phyloP scores from a whole-genome alignment of 2,797 vertebrate genomes.

The Rhynchonycteris naso region DNA sequence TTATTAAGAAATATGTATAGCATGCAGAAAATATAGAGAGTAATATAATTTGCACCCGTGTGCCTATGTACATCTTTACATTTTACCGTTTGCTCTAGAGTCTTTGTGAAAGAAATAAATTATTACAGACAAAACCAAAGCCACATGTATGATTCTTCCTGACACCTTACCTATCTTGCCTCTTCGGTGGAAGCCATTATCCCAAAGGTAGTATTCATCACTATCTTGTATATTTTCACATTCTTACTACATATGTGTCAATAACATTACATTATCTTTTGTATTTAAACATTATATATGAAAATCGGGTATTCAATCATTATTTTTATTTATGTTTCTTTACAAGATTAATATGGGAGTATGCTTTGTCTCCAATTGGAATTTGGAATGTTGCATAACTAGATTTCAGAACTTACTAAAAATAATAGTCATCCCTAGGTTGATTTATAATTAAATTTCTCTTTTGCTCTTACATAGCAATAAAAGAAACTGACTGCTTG shows the following conservation, averaged over 20 bases:
- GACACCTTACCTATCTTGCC: background rate
- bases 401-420: background rate
- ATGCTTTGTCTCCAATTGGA: background rate
- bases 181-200: background rate
- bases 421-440: background rate
- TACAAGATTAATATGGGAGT: background rate
- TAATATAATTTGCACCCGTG: background rate
- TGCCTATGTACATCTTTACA: background rate
- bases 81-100: conserved; percentile 5
- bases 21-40: no score
- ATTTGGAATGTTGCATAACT: background rate
- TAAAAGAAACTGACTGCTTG: background rate
- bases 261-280: background rate
- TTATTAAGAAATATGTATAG: background rate
- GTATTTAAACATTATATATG: background rate
- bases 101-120: conserved; percentile 31
- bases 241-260: background rate
- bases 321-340: background rate
- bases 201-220: background rate
- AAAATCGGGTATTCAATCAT: background rate
- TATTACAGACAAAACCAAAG: conserved; percentile 12
- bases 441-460: conserved; percentile 45
- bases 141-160: background rate
- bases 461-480: background rate
- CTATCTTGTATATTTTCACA: background rate